Percentiles rank a stretch among this genome's conserved stretches.
Evolutionary conservation across 2,797 vertebrate species (phyloP).

Genomic region (Tangara arthus): DNA sequence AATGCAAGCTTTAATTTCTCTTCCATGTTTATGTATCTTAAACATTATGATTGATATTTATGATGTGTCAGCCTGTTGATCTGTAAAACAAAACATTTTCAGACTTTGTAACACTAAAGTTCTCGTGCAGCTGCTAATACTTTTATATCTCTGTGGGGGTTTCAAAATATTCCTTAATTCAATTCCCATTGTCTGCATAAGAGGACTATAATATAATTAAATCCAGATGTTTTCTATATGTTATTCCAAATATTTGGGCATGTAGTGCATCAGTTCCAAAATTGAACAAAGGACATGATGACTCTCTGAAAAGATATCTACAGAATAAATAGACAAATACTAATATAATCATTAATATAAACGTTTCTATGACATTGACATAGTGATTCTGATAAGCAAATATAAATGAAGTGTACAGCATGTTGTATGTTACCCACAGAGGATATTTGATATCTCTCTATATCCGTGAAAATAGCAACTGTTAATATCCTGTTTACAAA

Average conservation of each 20-base stretch:
- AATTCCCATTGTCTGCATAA: constrained; percentile 74
- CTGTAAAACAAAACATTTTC: constrained; percentile 72
- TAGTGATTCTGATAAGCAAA: constrained; percentile 1
- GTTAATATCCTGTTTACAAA: constrained; percentile 76
- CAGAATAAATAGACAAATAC: constrained; percentile 51
- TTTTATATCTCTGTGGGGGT: constrained; percentile 71
- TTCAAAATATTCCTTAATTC: constrained; percentile 77
- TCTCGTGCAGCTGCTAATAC: constrained; percentile 71
- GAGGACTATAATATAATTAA: constrained; percentile 71
- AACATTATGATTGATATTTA: constrained; percentile 64
- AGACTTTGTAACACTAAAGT: constrained; percentile 61
- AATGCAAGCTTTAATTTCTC: constrained; percentile 26
- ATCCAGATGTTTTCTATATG: constrained; percentile 70
- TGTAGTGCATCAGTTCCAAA: constrained; percentile 57
- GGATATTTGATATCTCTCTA: not conserved
- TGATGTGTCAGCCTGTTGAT: constrained; percentile 69
- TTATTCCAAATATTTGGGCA: constrained; percentile 74
- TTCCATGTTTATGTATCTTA: not conserved
- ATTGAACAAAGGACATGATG: constrained; percentile 42
- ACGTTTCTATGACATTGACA: not conserved
- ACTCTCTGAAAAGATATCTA: constrained; percentile 49
- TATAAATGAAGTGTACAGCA: constrained; percentile 10
- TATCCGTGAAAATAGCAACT: constrained; percentile 22
- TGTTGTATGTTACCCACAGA: not conserved
- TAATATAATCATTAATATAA: constrained; percentile 42